These are phyloP conservation scores for Orthosia incerta DNA, from an alignment of 2,888 invertebrate genomes.

Conservation along the genomic window DNA sequence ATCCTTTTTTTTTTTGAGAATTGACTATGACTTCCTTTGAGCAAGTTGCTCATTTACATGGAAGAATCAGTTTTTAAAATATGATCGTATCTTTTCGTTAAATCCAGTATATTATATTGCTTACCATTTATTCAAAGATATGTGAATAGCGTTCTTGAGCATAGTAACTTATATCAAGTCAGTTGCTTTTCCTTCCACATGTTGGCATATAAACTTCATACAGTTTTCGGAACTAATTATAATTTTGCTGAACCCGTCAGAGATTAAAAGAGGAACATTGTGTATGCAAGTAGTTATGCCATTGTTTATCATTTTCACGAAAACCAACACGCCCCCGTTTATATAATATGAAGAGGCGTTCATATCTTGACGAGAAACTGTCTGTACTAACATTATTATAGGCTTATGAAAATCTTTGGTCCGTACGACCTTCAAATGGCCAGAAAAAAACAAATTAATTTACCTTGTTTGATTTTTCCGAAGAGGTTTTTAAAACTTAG, in stretches of 20 bases:
- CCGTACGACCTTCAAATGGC: not conserved
- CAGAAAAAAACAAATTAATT: not conserved
- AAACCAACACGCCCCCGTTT: not conserved
- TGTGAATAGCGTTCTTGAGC: no score
- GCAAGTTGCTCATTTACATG: no score
- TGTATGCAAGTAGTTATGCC: not conserved
- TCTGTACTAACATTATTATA: conserved; percentile 10
- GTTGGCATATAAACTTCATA: not conserved
- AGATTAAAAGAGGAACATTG: not conserved
- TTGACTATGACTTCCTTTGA: no score
- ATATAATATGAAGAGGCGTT: not conserved
- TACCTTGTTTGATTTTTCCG: conserved; percentile 2
- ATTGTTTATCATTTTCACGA: not conserved
- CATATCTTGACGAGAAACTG: conserved; percentile 2
- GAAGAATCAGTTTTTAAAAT: no score
- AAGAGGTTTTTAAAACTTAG: conserved; percentile 16
- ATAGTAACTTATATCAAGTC: no score
- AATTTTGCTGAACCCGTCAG: not conserved
- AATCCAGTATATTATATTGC: no score
- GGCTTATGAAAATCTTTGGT: not conserved
- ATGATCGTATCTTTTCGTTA: no score
- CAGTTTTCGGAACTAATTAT: not conserved
- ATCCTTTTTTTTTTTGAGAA: no score
- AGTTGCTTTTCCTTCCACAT: not conserved
- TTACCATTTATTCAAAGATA: no score